Base-by-base conservation (phyloP, 35 echinoderm and acorn worm genomes). In the Eucidaris tribuloides region DNA sequence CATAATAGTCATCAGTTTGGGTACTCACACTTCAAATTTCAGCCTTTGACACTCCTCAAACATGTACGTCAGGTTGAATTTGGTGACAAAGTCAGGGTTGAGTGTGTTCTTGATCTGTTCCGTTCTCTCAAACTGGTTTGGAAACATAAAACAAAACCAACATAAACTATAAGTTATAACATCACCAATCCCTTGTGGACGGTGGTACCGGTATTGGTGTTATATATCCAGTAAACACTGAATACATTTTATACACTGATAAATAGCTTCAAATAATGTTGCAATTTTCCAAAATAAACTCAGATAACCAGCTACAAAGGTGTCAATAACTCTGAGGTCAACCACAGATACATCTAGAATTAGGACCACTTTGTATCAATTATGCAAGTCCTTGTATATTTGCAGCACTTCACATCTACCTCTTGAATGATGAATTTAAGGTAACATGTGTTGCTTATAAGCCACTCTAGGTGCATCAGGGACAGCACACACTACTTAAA, bases 1-100 rank as follows among this genome's bases (percentile, higher is more conserved):
- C n/a, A n/a, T n/a, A n/a, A n/a, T n/a, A n/a, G n/a, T n/a, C n/a
- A n/a, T n/a, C n/a, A n/a, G n/a, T n/a, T n/a, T n/a, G 43, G 5
- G n/a, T 19, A 97, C 94, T 92, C 65, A 97, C 94, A 97, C 83
- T 89, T 97, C 94, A 92, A 97, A 97, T 82, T 89, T 89, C 48
- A 97, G 78, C 45, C 82, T 81, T 57, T 97, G 94, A 45, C 90
- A 86, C 46, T 97, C 94, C 78, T 97, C 94, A 90, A 97, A 97
- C 82, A 76, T 88, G 49, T 92, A 97, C 20, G 90, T 92, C 43
- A 97, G 41, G 77, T 45, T 92, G 82, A 93, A 92, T 62, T 97
- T 97, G 18, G 79, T 80, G 24, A 97, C 94, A 89, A 97, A 97
- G 52, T 97, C 94, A 46, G 94, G 94, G 78, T 97, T 97, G n/a